Conservation (phyloP, 2,888 invertebrate species). For the Dynastes maya region DNA sequence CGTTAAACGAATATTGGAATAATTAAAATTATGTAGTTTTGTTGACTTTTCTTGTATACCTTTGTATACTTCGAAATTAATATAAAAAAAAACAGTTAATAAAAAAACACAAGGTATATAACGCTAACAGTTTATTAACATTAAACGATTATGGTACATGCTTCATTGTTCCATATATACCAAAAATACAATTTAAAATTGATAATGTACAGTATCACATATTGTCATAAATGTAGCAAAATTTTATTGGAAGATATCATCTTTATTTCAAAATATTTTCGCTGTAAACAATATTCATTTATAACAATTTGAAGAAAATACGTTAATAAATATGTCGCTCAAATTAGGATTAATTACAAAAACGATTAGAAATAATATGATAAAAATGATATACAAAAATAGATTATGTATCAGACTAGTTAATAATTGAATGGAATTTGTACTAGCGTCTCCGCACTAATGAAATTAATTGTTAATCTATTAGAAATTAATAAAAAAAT, state of each 20-base stretch:
- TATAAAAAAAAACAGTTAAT: neutral
- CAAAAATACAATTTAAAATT: conserved; percentile 53
- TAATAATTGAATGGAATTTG: conserved; percentile 2
- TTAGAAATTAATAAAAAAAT: conserved; percentile 3
- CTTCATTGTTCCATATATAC: conserved; percentile 47
- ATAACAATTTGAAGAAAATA: neutral
- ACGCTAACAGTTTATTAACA: conserved; percentile 49
- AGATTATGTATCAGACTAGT: neutral
- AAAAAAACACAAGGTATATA: conserved; percentile 10
- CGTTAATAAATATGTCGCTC: neutral
- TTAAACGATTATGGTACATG: conserved; percentile 49
- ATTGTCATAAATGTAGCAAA: conserved; percentile 50
- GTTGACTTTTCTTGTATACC: too few species aligned
- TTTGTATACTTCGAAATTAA: too few species aligned
- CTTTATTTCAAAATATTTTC: conserved; percentile 2
- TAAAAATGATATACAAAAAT: conserved; percentile 7
- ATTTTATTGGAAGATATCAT: conserved; percentile 43
- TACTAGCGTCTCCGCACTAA: neutral
- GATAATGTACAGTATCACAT: conserved; percentile 54
- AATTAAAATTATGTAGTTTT: too few species aligned
- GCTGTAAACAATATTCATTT: conserved; percentile 4
- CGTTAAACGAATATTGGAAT: too few species aligned
- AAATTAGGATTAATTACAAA: too few species aligned
- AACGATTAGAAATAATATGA: neutral
- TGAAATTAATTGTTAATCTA: neutral